Evolutionary conservation across 2,888 invertebrate species (phyloP), one percentile per base, ranked within the genome.

Genomic region (Capitulum mitella): DNA sequence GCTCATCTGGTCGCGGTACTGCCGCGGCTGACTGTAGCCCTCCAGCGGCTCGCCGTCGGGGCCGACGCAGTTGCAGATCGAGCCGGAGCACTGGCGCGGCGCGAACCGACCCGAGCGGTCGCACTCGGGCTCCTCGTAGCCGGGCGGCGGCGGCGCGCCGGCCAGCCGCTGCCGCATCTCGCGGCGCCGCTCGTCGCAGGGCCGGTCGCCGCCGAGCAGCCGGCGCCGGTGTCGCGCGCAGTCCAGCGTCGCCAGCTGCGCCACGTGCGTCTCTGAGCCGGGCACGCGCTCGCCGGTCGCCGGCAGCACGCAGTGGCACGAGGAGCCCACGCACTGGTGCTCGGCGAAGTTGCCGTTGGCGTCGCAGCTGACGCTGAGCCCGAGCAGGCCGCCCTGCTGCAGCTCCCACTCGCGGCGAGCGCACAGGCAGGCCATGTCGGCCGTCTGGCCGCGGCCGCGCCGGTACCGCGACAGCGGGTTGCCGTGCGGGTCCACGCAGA

Each of bases 361-460:
- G 22, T 58, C 64, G 48, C 82, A 82, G 76, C 80, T 80, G 26
- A 80, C 77, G 12, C 81, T 80, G 26, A 80, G 75, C 0, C 78
- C 32, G 8, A 58, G 29, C 77, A 61, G 78, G 6, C 79, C 80
- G 26, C 37, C 78, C 10, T 78, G 79, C 40, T 78, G 77, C 43
- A 48, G 48, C 77, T 82, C 82, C 78, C 78, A 80, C 29, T 77
- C 78, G 19, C 78, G 58, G 19, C 80, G 77, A 16, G 81, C 78
- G 64, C 81, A 81, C 78, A 77, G 77, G 75, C 81, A 82, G 78
- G 80, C 80, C 81, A 82, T 82, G 76, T 43, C 78, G 19, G 77
- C 75, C 61, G n/a, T 78, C 2, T 78, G 78, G 8, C 78, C 80
- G 70, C 70, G 70, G 22, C 22, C 6, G 3, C 22, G 37, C 37